phyloP scores from a whole-genome alignment of 2,888 invertebrate genomes.

The Mythimna lalbum region DNA sequence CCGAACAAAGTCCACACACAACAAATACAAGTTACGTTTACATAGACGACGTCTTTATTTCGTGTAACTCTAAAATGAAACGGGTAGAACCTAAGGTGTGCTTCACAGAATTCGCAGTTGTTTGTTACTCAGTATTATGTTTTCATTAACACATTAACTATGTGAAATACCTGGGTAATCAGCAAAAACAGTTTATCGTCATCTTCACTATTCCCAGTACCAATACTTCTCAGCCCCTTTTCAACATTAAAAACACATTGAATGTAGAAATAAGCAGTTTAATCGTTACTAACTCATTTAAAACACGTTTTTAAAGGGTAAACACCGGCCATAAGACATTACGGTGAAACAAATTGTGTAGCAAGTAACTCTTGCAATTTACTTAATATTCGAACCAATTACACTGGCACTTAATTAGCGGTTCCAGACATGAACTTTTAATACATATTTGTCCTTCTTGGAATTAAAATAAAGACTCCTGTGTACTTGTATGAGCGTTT shows the following conservation, averaged over 20 bases:
- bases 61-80: not conserved
- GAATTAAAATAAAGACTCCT: slow-evolving; percentile 42
- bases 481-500: slow-evolving; percentile 15
- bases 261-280: slow-evolving; percentile 43
- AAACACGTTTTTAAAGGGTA: slow-evolving; percentile 60
- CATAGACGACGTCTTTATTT: slow-evolving; percentile 13
- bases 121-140: slow-evolving; percentile 35
- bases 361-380: slow-evolving; percentile 58
- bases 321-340: slow-evolving; percentile 27
- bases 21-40: slow-evolving; percentile 21
- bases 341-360: slow-evolving; percentile 43
- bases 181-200: slow-evolving; percentile 17
- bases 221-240: slow-evolving; percentile 32
- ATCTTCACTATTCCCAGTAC: slow-evolving; percentile 29
- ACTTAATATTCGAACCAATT: slow-evolving; percentile 55
- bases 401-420: slow-evolving; percentile 60
- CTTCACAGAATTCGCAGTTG: slow-evolving; percentile 27
- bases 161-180: slow-evolving; percentile 10
- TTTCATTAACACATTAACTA: slow-evolving; percentile 43
- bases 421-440: slow-evolving; percentile 53
- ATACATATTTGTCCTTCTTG: slow-evolving; percentile 46
- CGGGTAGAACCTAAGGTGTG: not conserved
- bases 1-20: slow-evolving; percentile 16
- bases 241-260: slow-evolving; percentile 38
- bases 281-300: slow-evolving; percentile 40